Evolutionary conservation across 2,797 vertebrate genomes (phyloP).

Genomic region (Synanceia verrucosa): DNA sequence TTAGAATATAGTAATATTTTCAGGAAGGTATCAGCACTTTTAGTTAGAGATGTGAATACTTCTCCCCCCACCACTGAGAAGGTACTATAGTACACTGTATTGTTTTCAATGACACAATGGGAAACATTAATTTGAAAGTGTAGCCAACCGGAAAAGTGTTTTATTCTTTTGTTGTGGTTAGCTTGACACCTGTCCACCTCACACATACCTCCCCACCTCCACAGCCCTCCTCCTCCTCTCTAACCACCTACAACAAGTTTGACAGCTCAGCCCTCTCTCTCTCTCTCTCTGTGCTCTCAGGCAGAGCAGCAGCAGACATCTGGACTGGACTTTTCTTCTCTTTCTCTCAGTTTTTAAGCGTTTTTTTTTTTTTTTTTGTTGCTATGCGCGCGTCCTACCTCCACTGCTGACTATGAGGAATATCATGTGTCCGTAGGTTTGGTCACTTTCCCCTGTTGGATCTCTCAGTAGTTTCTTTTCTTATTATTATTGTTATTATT

Average conservation of each 20-base stretch:
- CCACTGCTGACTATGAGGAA: constrained; percentile 61
- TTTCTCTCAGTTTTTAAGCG: neutral
- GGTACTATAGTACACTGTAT: neutral
- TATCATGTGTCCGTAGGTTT: constrained; percentile 49
- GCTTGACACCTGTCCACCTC: constrained; percentile 43
- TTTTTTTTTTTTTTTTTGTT: neutral
- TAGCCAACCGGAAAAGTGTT: neutral
- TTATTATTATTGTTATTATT: neutral
- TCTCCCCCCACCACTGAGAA: neutral
- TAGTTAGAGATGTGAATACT: neutral
- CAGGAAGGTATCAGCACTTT: neutral
- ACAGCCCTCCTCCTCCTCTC: constrained; percentile 67
- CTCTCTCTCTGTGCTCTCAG: neutral
- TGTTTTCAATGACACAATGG: neutral
- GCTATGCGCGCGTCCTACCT: constrained; percentile 18
- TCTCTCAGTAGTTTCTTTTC: neutral
- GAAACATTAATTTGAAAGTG: constrained; percentile 50
- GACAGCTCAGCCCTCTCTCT: constrained; percentile 80
- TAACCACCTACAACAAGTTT: constrained; percentile 77
- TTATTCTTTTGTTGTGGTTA: rapidly evolving
- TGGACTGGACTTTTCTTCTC: neutral
- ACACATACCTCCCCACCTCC: constrained; percentile 51
- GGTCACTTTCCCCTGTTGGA: constrained; percentile 29
- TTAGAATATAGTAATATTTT: too few relatives aligned
- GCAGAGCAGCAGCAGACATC: constrained; percentile 12